Evolutionary conservation across 2,888 invertebrate species (phyloP), one percentile per base, ranked within the genome.

Genomic region (Xestoiulus laeticollis): DNA sequence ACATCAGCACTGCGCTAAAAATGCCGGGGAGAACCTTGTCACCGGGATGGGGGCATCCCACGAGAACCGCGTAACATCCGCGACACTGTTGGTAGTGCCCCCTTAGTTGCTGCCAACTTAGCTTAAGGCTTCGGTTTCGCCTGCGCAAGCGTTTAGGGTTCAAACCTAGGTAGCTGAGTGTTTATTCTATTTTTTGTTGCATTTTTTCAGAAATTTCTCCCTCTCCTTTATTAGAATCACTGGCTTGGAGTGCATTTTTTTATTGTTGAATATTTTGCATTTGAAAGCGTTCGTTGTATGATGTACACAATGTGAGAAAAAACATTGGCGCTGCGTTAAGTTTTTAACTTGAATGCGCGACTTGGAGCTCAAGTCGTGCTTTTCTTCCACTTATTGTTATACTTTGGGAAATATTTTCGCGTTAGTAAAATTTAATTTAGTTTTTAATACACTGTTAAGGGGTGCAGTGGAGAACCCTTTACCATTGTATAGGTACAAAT

Each of bases 211-310:
- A 30, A 78, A 12, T 12, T 14, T 22, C 68, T 26, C 68, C 68
- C 1, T 26, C 12, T 26, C 38, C n/a, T n/a, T n/a, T n/a, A n/a
- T n/a, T 5, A 78, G 78, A 78, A 78, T 78, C 78, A 78, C 78
- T 78, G 78, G 78, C 78, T 78, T 78, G 10, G 10, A 78, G 78
- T 78, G 78, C 14, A 30, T 30, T 78, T 78, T 78, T n/a, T n/a
- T n/a, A 14, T 22, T 68, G 53, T 59, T 22, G n/a, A 22, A 4
- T 22, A 68, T 68, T 3, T 22, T 68, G 68, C 22, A 22, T 8
- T 26, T 26, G 22, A 19, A 53, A 53, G 53, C 22, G 22, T 68
- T 26, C 1, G n/a, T 78, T 78, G 78, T 1, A 78, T 68, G 0
- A 30, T 30, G 78, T 78, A 78, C 30, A 78, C 78, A 78, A 68